Conservation (phyloP, 2,888 invertebrate genomes). For the Trachelus iudaicus region DNA sequence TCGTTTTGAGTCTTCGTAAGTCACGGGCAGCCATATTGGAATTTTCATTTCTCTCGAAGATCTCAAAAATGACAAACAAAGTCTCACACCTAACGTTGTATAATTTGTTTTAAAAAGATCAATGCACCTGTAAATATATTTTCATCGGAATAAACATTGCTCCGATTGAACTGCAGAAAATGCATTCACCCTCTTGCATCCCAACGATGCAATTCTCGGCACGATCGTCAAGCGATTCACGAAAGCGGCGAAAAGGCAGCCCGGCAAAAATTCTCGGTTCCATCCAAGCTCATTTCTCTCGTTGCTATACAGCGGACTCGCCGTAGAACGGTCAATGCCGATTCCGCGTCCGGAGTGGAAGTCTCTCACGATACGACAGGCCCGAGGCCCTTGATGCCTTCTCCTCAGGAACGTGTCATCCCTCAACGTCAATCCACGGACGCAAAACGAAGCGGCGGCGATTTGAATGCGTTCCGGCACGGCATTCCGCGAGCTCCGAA, state of each 20-base stretch:
- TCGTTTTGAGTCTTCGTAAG: no score
- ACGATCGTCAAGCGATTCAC: slow-evolving; percentile 53
- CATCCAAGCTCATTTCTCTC: slow-evolving; percentile 25
- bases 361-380: slow-evolving; percentile 44
- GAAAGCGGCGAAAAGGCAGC: slow-evolving; percentile 52
- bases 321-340: background rate
- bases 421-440: slow-evolving; percentile 61
- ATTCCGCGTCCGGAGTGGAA: slow-evolving; percentile 24
- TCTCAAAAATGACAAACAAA: background rate
- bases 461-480: slow-evolving; percentile 44
- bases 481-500: slow-evolving; percentile 33
- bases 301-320: slow-evolving; percentile 7
- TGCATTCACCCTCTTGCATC: background rate
- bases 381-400: slow-evolving; percentile 23
- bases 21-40: background rate
- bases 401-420: slow-evolving; percentile 53
- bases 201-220: slow-evolving; percentile 47
- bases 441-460: slow-evolving; percentile 32
- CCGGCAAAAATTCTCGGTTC: slow-evolving; percentile 45
- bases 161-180: background rate
- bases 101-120: background rate
- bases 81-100: background rate
- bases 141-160: background rate
- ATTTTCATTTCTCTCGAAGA: background rate
- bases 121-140: background rate